A percentile compares a stretch with the other conserved stretches of the same genome.
These are phyloP conservation scores for Digitonthophagus gazella DNA, from an alignment of 2,888 invertebrate genomes.

Conservation along the genomic window DNA sequence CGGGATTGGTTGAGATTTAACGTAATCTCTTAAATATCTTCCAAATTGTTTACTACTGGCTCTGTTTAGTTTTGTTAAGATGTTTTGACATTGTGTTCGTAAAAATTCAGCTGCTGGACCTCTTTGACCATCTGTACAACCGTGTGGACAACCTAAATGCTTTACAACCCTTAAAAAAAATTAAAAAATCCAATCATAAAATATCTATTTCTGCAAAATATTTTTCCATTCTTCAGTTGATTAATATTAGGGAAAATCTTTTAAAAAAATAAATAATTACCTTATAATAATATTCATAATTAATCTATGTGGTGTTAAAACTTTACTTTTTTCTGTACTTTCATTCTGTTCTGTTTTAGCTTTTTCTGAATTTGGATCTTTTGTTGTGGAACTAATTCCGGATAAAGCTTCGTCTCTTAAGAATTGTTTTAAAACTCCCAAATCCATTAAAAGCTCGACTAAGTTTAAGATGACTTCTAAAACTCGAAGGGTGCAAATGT, in stretches of 20 bases:
- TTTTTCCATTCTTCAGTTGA: too few species aligned
- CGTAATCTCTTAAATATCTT: slow-evolving; percentile 68
- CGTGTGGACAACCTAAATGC: slow-evolving; percentile 92
- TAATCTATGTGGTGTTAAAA: slow-evolving; percentile 65
- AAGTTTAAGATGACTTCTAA: slow-evolving; percentile 92
- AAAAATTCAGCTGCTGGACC: slow-evolving; percentile 89
- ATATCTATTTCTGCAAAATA: background rate
- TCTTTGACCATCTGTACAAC: slow-evolving; percentile 81
- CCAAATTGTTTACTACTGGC: slow-evolving; percentile 65
- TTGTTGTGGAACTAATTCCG: slow-evolving; percentile 32
- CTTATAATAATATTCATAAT: slow-evolving; percentile 69
- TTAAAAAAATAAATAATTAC: slow-evolving; percentile 41
- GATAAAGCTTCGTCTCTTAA: slow-evolving; percentile 54
- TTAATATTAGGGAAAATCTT: background rate
- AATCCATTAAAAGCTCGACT: slow-evolving; percentile 86
- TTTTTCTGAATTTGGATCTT: slow-evolving; percentile 28
- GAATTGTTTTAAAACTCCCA: slow-evolving; percentile 73
- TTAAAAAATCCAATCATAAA: background rate
- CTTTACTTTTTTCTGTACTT: slow-evolving; percentile 54
- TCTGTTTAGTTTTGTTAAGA: slow-evolving; percentile 73
- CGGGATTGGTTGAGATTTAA: slow-evolving; percentile 71
- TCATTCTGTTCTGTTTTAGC: slow-evolving; percentile 39
- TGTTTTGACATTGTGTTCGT: slow-evolving; percentile 80
- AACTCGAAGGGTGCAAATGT: slow-evolving; percentile 81
- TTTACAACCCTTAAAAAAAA: slow-evolving; percentile 63